Base-by-base conservation (phyloP, 2,888 invertebrate species). In the Nomada flava region DNA sequence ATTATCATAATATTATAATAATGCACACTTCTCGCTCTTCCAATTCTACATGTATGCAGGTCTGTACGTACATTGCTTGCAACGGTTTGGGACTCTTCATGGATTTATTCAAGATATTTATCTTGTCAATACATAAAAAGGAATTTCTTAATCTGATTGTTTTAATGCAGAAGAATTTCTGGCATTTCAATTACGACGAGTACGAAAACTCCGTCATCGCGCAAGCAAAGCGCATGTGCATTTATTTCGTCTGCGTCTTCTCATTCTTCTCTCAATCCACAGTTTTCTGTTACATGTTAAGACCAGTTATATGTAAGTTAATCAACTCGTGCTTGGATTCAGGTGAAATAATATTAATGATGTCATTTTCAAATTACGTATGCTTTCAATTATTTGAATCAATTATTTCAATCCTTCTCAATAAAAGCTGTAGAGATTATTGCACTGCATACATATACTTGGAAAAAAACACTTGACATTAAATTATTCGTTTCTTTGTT, bases 51-150 rank as follows among this genome's bases (percentile, higher is more conserved):
- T 62, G 20, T 29, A 60, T 23, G 9, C n/a, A 79, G 79, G 26
- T 53, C 1, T 18, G 23, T 29, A 76, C 81, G 15, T 86, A 85
- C 29, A 83, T 82, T 23, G 36, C 75, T 1, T 82, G 86, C 69
- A 84, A 79, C 7, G 65, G 77, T 0, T 67, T 89, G 72, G 80
- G 84, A 2, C 64, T 88, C 15, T 5, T 78, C 3, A 76, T 86
- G 59, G 83, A 83, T 11, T 9, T 87, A 5, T 60, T 83, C 11
- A 90, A 90, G 67, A 10, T 88, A 1, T n/a, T 85, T 2, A 74
- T 87, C 10, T 67, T 89, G 42, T 75, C 80, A 11, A 10, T 74
- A 5, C 76, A 87, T 52, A 87, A 84, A 4, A 57, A 79, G 15
- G 70, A 82, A 15, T 75, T 89, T 10, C 18, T 80, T 11, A 23